phyloP scores from a whole-genome alignment of 2,113 vertebrate species.

The Piprites chloris region DNA sequence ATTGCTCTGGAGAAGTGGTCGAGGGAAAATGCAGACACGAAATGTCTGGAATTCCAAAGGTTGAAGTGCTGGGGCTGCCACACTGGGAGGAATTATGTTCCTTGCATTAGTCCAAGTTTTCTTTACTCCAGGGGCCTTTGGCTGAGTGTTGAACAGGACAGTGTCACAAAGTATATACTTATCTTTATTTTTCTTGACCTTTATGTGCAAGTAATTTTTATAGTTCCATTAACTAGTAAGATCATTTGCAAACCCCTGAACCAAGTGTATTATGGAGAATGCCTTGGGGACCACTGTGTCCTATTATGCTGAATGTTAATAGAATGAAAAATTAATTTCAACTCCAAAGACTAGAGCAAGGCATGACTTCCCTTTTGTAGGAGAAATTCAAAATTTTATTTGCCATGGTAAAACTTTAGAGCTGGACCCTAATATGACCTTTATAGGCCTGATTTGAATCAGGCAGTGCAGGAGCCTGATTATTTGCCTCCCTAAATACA shows the following conservation, averaged over 20 bases:
- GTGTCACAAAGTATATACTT: constrained; percentile 24
- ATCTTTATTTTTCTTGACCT: constrained; percentile 78
- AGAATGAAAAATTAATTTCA: constrained; percentile 68
- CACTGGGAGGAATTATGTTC: neutral
- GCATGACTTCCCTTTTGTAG: constrained; percentile 20
- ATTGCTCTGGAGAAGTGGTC: constrained; percentile 77
- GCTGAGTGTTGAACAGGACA: neutral
- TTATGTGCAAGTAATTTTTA: constrained; percentile 77
- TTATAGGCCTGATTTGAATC: neutral
- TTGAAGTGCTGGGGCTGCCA: neutral
- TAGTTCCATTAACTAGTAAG: constrained; percentile 74
- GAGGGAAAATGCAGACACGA: constrained; percentile 69
- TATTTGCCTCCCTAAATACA: neutral
- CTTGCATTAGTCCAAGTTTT: constrained; percentile 12
- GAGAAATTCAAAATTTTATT: constrained; percentile 22
- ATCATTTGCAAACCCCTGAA: constrained; percentile 70
- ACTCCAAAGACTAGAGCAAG: constrained; percentile 15
- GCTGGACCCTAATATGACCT: constrained; percentile 1
- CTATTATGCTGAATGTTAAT: constrained; percentile 70
- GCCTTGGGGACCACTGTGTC: constrained; percentile 60
- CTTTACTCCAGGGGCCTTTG: constrained; percentile 42
- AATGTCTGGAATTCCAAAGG: constrained; percentile 68
- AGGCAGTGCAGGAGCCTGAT: neutral
- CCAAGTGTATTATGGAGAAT: constrained; percentile 67
- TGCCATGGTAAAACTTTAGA: constrained; percentile 9